Conservation (phyloP, 2,888 invertebrate species). For the Euzetes globulus region DNA sequence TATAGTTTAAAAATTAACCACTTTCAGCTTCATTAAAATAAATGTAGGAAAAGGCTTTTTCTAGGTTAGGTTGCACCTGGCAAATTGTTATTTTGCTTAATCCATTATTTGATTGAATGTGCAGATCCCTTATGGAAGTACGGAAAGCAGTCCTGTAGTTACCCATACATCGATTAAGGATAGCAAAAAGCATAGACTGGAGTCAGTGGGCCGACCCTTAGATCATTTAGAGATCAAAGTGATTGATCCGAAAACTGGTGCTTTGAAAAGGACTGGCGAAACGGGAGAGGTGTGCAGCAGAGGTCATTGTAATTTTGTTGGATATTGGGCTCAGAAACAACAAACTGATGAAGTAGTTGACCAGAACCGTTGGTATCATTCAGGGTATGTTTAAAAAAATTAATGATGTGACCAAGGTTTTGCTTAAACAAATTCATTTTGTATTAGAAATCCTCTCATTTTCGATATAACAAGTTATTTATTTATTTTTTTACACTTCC, state of each 20-base stretch:
- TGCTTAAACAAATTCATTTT: too few species aligned
- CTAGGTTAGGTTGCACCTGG: too few species aligned
- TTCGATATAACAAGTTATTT: too few species aligned
- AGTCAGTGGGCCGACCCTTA: slow-evolving; percentile 46
- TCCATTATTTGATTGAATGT: too few species aligned
- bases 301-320: slow-evolving; percentile 66
- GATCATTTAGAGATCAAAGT: slow-evolving; percentile 43
- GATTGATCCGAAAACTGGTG: slow-evolving; percentile 56
- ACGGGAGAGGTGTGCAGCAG: slow-evolving; percentile 60
- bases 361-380: slow-evolving; percentile 66
- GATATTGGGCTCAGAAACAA: slow-evolving; percentile 70
- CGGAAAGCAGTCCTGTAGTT: slow-evolving; percentile 56
- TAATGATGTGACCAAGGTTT: too few species aligned
- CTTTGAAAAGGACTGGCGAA: slow-evolving; percentile 60
- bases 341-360: slow-evolving; percentile 63
- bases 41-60: too few species aligned
- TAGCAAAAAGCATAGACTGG: slow-evolving; percentile 49
- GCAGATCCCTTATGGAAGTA: slow-evolving; percentile 56
- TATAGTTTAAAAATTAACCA: too few species aligned
- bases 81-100: too few species aligned
- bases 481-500: too few species aligned
- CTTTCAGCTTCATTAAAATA: too few species aligned
- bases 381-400: slow-evolving; percentile 57
- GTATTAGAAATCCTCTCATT: too few species aligned
- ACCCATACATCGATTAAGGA: slow-evolving; percentile 52